A percentile compares a stretch with the other conserved stretches of the same genome.
These are phyloP conservation scores for Ectemnius continuus DNA, from an alignment of 2,888 invertebrate genomes.

Conservation along the genomic window DNA sequence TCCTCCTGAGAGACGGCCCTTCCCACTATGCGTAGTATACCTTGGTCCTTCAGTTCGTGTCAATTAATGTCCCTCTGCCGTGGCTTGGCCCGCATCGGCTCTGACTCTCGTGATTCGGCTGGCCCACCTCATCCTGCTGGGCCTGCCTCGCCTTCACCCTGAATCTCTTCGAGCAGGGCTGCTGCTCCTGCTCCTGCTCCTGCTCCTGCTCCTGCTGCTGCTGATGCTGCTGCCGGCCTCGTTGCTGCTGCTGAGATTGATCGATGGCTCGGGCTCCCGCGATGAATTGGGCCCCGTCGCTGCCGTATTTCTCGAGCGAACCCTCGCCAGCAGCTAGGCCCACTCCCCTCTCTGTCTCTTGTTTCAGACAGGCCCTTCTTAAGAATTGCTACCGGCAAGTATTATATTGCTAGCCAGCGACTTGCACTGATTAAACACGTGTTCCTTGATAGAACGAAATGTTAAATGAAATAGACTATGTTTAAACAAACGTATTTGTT, in stretches of 20 bases:
- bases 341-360: conserved; percentile 8
- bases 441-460: too few relatives aligned
- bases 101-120: too few relatives aligned
- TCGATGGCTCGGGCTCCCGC: conserved; percentile 70
- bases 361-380: too few relatives aligned
- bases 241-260: conserved; percentile 67
- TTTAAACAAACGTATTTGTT: too few relatives aligned
- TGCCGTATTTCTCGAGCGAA: conserved; percentile 65
- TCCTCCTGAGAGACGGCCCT: not conserved
- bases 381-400: too few relatives aligned
- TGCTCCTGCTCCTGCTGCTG: conserved; percentile 13
- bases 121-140: conserved; percentile 54
- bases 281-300: conserved; percentile 69
- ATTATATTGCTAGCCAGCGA: too few relatives aligned
- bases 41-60: conserved; percentile 63
- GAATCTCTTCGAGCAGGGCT: conserved; percentile 4
- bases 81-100: conserved; percentile 49
- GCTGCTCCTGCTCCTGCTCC: too few relatives aligned
- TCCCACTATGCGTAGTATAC: conserved; percentile 20
- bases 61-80: conserved; percentile 75
- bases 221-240: conserved; percentile 28
- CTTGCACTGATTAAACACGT: too few relatives aligned
- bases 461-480: too few relatives aligned
- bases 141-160: conserved; percentile 49
- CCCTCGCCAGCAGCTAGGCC: conserved; percentile 10